phyloP scores from a whole-genome alignment of 1,140 invertebrate genomes.

The Scaptomyza montana region DNA sequence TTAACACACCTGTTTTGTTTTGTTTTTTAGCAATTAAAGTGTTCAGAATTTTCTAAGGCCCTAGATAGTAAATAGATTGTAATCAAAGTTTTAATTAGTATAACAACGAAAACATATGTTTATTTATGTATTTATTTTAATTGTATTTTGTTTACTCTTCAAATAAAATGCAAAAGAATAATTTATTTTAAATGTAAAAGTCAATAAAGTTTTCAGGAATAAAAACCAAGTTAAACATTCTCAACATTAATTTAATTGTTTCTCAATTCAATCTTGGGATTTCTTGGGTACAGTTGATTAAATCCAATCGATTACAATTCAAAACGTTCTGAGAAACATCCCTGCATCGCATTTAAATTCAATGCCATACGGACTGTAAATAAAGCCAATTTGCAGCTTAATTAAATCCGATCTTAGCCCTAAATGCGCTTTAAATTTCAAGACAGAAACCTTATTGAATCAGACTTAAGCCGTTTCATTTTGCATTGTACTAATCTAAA shows the following conservation, averaged over 20 bases:
- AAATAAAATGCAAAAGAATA: no score
- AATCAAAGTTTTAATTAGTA: no score
- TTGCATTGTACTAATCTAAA: background rate
- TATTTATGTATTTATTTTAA: no score
- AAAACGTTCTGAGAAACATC: background rate
- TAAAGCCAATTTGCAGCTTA: background rate
- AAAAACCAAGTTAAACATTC: background rate
- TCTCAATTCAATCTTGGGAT: conserved; percentile 9
- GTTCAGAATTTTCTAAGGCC: no score
- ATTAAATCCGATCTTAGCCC: background rate
- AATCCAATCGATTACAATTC: background rate
- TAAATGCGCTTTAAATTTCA: background rate
- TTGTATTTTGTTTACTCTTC: no score
- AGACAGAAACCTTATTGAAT: background rate
- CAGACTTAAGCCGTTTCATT: background rate
- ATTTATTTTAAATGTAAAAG: background rate
- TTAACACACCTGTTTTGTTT: no score
- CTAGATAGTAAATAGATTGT: no score
- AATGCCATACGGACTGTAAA: no score
- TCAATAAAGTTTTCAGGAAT: background rate
- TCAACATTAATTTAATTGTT: conserved; percentile 9
- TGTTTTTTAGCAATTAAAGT: no score
- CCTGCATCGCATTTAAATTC: background rate
- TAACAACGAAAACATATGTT: no score
- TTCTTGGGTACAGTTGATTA: background rate